Conservation (phyloP, 2,113 vertebrate genomes). For the Redunca redunca region DNA sequence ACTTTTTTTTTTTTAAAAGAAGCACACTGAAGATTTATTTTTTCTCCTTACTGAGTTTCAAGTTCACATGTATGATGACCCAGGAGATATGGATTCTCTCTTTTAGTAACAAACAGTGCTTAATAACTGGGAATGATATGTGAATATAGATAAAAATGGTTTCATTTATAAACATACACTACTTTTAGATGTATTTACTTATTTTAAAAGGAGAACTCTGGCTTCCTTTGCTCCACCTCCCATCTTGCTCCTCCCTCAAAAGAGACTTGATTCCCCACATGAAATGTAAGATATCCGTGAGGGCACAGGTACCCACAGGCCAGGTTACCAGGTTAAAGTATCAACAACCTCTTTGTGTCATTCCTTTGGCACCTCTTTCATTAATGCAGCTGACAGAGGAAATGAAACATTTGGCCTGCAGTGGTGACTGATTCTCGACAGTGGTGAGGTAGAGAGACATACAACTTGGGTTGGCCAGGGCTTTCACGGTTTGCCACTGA, state of each 20-base stretch:
- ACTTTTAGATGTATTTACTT: background rate
- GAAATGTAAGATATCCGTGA: background rate
- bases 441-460: background rate
- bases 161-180: background rate
- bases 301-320: background rate
- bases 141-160: background rate
- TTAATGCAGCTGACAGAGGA: background rate
- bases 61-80: background rate
- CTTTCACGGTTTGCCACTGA: background rate
- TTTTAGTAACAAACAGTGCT: background rate
- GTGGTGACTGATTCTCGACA: background rate
- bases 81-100: background rate
- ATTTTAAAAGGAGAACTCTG: background rate
- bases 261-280: background rate
- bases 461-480: background rate
- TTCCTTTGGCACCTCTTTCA: background rate
- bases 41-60: background rate
- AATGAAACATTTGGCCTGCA: background rate
- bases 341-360: background rate
- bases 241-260: background rate
- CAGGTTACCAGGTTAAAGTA: background rate
- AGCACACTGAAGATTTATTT: background rate
- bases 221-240: background rate
- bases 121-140: background rate
- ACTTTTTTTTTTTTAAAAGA: background rate